Base-by-base conservation (phyloP, 2,888 invertebrate genomes). In the Noctua janthe region DNA sequence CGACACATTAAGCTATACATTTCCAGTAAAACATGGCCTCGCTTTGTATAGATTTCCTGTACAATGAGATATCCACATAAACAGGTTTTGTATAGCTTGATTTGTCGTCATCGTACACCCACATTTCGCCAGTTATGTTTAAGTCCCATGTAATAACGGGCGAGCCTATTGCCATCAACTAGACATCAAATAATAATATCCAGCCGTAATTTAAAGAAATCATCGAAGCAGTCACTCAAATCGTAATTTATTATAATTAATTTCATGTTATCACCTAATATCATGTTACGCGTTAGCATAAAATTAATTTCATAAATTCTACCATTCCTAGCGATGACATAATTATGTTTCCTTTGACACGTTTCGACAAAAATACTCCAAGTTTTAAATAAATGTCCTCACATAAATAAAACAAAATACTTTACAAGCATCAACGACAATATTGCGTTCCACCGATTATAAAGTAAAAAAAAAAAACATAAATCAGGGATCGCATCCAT, bases 401-500 rank as follows among this genome's bases (percentile, higher is more conserved):
- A 54, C 49, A 67, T 72, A 76, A 81, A 77, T 69, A 56, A 74
- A 77, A 82, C 35, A 76, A 77, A 82, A 29, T 71, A 76, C 49
- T 66, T 78, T 64, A 75, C 49, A 56, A 82, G 29, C 74, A 51
- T 76, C 70, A 70, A 76, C 39, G 72, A 84, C 72, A 81, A 82
- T 77, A 82, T 84, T 83, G 66, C 82, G 85, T 83, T 83, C 71
- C 82, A 67, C 49, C 73, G 71, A 81, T 82, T 87, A 69, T 72
- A 73, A 82, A 35, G 20, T 43, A 74, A 85, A 81, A 71, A 82
- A 82, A 74, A 78, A 81, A 80, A 84, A 54, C 71, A 90, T 90
- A 92, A 92, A 91, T 91, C 85, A 87, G 76, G 67, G 66, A 83
- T 83, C 80, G 77, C 83, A 83, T 77, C 78, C 87, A 83, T 87